Evolutionary conservation across 2,888 invertebrate species (phyloP), one percentile per base, ranked within the genome.

Genomic region (Apamea monoglypha): DNA sequence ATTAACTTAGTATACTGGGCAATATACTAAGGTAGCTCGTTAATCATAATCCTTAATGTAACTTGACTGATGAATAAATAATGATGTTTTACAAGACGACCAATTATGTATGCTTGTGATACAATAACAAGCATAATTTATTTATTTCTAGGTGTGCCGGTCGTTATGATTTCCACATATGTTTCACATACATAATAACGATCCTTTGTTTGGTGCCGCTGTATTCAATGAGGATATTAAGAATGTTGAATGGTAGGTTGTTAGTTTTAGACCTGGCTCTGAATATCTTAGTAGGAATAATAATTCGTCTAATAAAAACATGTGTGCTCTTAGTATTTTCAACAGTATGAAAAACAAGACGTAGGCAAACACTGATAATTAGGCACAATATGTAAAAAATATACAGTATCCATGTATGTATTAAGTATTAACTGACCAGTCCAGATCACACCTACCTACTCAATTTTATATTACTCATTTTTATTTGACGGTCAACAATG

Each of bases 11-110:
- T 36, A 61, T 44, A 70, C 70, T 64, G 2, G 50, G 14, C 40
- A 44, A 84, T 44, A 47, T 32, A 44, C 50, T 25, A 32, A 81
- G 6, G 53, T 32, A 70, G 67, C 67, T 82, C 74, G 47, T 82
- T 78, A 76, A 86, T 76, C 76, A 66, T 85, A 64, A 78, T 81
- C 67, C 44, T 74, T 78, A 71, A 44, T 47, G 63, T 56, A 56
- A 56, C 25, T 56, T 59, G 56, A 5, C 29, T 67, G 25, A 67
- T 71, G 16, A 61, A 66, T 50, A 29, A n/a, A 59, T 59, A 59
- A 59, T 59, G 10, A 14, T 53, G 36, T 67, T 61, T 29, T 82
- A 67, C 4, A 72, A 64, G 53, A 83, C 5, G 2, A 25, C 14
- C 25, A 83, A 47, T 56, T 36, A 44, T 0, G 4, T 63, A 32